Evolutionary conservation across 2,888 invertebrate genomes (phyloP), one percentile per base, ranked within the genome.

Genomic region (Xestia xanthographa): DNA sequence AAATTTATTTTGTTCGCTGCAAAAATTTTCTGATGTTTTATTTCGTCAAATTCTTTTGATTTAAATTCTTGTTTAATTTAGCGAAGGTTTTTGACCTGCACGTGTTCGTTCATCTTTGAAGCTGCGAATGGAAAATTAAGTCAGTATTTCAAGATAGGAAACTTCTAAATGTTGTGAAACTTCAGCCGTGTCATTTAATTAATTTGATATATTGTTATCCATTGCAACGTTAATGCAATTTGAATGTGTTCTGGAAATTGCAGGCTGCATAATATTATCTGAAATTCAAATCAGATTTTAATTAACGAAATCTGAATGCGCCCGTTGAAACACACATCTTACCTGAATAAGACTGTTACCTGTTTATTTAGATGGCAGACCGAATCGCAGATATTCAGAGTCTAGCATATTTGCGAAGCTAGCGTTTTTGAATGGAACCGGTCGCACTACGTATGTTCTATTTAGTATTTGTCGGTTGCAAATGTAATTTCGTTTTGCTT

Each of bases 401-500:
- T 85, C 84, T 81, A 86, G 79, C 73, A 79, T 84, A 84, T 86
- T 87, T 85, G 86, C 79, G 69, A 80, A 82, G 79, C 77, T 68
- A 85, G 82, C 83, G 85, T 87, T 89, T 90, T 86, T 86, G 84
- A 88, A 86, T 88, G 80, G 83, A 80, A 78, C 73, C 75, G 71
- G 82, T 82, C 76, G 70, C 77, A 80, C 75, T 63, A 50, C 60
- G 67, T 82, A 72, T 77, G 80, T 86, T 82, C 83, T 81, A 84
- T 89, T 86, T 86, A 87, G 88, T 74, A 73, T 82, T 87, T 87
- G 89, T 86, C 84, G 84, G 84, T 86, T 81, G 83, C 75, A 80
- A 82, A 84, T 83, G 72, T 81, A 86, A 83, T 86, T 83, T 79
- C 65, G 72, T 72, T 83, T 66, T 79, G 77, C 73, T 75, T 83